Evolutionary conservation across 2,888 invertebrate species (phyloP).

Genomic region (Laspeyria flexula): DNA sequence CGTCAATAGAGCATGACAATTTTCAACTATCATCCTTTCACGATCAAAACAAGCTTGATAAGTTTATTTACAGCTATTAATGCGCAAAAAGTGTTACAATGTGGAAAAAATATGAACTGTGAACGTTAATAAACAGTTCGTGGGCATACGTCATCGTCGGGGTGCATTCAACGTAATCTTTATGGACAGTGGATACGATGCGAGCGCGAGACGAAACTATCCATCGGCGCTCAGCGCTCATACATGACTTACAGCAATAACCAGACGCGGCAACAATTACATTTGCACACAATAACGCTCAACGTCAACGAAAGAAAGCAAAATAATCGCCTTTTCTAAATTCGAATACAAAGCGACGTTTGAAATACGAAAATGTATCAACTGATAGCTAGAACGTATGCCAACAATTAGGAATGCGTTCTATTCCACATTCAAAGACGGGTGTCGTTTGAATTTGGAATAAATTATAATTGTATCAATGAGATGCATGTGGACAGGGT

Average conservation of each 20-base stretch:
- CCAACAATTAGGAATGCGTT: constrained; percentile 81
- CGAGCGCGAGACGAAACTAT: constrained; percentile 51
- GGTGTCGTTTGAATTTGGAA: constrained; percentile 66
- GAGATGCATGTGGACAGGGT: constrained; percentile 29
- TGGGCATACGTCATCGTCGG: constrained; percentile 24
- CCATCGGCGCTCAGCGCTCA: constrained; percentile 53
- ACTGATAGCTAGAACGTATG: constrained; percentile 77
- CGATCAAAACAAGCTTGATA: constrained; percentile 4
- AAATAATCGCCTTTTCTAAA: constrained; percentile 78
- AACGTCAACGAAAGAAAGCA: constrained; percentile 74
- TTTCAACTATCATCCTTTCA: constrained; percentile 32
- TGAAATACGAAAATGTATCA: constrained; percentile 78
- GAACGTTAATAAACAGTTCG: constrained; percentile 47
- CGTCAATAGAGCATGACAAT: constrained; percentile 48
- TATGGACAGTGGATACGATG: constrained; percentile 44
- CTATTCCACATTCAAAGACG: constrained; percentile 77
- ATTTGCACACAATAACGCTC: constrained; percentile 80
- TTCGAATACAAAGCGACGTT: constrained; percentile 80
- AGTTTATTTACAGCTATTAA: constrained; percentile 4
- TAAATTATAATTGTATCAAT: constrained; percentile 60
- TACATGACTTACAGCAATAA: constrained; percentile 75
- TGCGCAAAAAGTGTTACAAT: constrained; percentile 37
- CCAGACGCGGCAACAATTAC: constrained; percentile 74
- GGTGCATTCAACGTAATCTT: constrained; percentile 38
- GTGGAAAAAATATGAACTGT: constrained; percentile 46